Evolutionary conservation across 2,888 invertebrate species (phyloP).

Genomic region (Mycalesis mineus): DNA sequence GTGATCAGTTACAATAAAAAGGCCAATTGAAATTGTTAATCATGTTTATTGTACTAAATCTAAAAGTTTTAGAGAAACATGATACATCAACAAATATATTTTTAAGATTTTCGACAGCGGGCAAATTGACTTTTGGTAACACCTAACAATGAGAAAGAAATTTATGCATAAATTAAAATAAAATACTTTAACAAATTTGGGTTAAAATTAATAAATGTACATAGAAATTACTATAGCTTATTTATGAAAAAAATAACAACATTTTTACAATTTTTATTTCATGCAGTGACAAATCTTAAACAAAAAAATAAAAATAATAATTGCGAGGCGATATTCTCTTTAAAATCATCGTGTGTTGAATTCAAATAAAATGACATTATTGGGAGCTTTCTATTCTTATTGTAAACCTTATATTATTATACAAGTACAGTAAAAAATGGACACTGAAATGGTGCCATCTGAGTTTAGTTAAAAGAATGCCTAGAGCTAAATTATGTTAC

Average conservation of each 20-base stretch:
- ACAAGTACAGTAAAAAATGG: constrained; percentile 57
- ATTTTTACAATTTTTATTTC: constrained; percentile 17
- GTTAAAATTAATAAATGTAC: constrained; percentile 17
- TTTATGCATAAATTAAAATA: constrained; percentile 12
- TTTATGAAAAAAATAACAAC: constrained; percentile 23
- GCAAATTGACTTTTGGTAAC: constrained; percentile 70
- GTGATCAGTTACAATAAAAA: constrained; percentile 35
- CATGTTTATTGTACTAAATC: constrained; percentile 68
- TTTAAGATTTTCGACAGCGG: constrained; percentile 40
- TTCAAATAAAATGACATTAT: constrained; percentile 21
- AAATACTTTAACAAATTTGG: constrained; percentile 19
- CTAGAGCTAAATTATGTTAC: constrained; percentile 58
- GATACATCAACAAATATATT: constrained; percentile 50
- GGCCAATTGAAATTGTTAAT: constrained; percentile 53
- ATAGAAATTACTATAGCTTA: constrained; percentile 4
- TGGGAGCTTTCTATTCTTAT: constrained; percentile 28
- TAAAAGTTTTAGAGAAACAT: constrained; percentile 63
- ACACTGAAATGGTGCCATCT: constrained; percentile 46
- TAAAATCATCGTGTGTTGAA: constrained; percentile 14
- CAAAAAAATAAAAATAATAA: constrained; percentile 36
- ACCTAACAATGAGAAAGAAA: constrained; percentile 28
- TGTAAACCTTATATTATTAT: constrained; percentile 35
- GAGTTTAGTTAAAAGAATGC: constrained; percentile 58
- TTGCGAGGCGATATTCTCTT: constrained; percentile 38
- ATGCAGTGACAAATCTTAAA: constrained; percentile 38